Evolutionary conservation across 1,140 invertebrate genomes (phyloP).

Genomic region (Sitodiplosis mosellana): DNA sequence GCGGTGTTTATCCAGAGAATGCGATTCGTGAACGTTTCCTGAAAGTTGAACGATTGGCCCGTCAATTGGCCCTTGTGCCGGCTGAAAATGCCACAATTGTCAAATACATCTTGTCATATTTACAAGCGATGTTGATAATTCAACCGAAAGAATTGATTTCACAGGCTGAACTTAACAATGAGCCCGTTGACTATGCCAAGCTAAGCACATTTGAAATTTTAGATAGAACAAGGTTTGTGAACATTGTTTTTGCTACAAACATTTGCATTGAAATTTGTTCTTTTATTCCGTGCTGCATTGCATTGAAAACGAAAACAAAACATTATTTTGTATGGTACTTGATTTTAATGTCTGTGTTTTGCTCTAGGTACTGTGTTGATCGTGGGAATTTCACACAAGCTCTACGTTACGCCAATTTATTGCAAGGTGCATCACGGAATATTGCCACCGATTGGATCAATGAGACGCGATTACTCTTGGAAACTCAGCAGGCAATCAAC

Average conservation of each 20-base stretch:
- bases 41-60: constrained; percentile 50
- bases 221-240: constrained; percentile 65
- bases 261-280: not conserved
- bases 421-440: constrained; percentile 65
- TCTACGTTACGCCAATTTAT: constrained; percentile 73
- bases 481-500: constrained; percentile 77
- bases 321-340: not conserved
- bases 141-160: constrained; percentile 46
- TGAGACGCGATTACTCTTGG: constrained; percentile 64
- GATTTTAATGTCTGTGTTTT: not conserved
- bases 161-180: constrained; percentile 45
- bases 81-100: constrained; percentile 60
- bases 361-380: constrained; percentile 62
- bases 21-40: constrained; percentile 67
- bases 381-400: constrained; percentile 67
- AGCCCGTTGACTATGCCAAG: constrained; percentile 43
- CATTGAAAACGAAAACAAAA: constrained; percentile 3
- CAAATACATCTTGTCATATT: constrained; percentile 70
- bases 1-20: constrained; percentile 74
- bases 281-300: too few relatives aligned
- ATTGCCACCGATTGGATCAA: constrained; percentile 74
- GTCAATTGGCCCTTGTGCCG: constrained; percentile 64
- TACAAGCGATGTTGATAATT: constrained; percentile 55
- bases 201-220: constrained; percentile 77
- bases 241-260: constrained; percentile 4